Evolutionary conservation across 2,797 vertebrate species (phyloP).

Genomic region (Macropus fuliginosus): DNA sequence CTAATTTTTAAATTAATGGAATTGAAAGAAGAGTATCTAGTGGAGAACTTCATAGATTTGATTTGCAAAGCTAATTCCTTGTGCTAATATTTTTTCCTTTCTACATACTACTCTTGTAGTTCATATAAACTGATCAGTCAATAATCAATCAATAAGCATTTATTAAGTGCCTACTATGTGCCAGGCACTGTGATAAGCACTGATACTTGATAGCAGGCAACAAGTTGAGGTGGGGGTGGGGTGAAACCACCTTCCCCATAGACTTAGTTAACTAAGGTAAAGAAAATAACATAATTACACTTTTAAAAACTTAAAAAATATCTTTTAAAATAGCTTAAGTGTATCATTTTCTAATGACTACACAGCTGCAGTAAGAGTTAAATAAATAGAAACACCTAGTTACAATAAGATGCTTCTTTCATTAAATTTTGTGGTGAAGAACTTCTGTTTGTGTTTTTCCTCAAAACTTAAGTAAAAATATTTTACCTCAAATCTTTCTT

Average conservation of each 20-base stretch:
- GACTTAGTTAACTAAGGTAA: not conserved
- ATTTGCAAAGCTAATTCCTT: not conserved
- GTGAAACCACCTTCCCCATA: not conserved
- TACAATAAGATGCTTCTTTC: not conserved
- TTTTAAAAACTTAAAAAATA: not conserved
- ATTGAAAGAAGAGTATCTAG: not conserved
- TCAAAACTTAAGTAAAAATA: not conserved
- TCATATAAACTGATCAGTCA: not conserved
- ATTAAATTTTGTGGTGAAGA: not conserved
- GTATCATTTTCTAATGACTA: not conserved
- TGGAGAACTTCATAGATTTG: not conserved
- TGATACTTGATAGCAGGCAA: not conserved
- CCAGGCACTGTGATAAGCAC: not conserved
- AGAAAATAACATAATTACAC: not conserved
- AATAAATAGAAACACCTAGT: not conserved
- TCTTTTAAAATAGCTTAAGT: not conserved
- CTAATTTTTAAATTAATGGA: not conserved
- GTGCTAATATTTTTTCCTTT: not conserved
- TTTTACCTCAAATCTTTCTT: not conserved
- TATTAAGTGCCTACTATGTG: not conserved
- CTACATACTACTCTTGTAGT: not conserved
- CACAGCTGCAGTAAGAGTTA: not conserved
- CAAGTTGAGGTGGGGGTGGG: too few relatives aligned
- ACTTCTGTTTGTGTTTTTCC: not conserved
- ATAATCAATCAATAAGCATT: not conserved